phyloP scores from a whole-genome alignment of 2,888 invertebrate genomes.

The Synergus japonicus region DNA sequence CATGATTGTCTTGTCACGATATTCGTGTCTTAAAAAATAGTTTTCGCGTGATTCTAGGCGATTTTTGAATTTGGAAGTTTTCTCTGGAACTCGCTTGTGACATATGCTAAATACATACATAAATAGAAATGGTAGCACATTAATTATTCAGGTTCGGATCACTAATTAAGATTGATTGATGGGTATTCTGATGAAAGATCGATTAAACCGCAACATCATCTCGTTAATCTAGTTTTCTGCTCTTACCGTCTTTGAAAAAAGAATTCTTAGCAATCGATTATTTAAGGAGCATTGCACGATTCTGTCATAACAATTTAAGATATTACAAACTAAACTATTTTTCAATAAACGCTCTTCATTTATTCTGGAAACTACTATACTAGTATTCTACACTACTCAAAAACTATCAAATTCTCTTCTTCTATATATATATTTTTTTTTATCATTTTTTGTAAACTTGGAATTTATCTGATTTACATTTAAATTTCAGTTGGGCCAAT shows the following conservation, averaged over 20 bases:
- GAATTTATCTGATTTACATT: slow-evolving; percentile 3
- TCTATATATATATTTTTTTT: neutral
- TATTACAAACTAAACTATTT: no score
- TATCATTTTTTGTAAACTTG: neutral
- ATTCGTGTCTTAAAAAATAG: neutral
- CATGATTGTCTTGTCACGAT: neutral
- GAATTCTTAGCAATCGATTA: no score
- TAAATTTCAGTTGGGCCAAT: neutral
- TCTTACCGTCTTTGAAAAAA: neutral
- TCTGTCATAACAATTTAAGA: no score
- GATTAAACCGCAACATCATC: neutral
- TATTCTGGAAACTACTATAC: no score
- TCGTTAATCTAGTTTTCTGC: neutral
- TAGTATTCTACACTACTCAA: no score
- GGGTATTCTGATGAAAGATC: no score
- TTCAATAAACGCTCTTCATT: no score
- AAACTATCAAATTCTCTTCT: no score
- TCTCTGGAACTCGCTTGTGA: neutral
- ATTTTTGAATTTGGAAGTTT: neutral
- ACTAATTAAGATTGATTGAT: neutral
- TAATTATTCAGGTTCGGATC: no score
- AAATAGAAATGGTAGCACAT: no score
- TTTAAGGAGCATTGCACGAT: no score
- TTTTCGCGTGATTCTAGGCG: neutral
- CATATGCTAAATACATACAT: neutral